Percentiles rank a stretch among this genome's conserved stretches.
Evolutionary conservation across 2,888 invertebrate species (phyloP).

Genomic region (Acronicta leporina): DNA sequence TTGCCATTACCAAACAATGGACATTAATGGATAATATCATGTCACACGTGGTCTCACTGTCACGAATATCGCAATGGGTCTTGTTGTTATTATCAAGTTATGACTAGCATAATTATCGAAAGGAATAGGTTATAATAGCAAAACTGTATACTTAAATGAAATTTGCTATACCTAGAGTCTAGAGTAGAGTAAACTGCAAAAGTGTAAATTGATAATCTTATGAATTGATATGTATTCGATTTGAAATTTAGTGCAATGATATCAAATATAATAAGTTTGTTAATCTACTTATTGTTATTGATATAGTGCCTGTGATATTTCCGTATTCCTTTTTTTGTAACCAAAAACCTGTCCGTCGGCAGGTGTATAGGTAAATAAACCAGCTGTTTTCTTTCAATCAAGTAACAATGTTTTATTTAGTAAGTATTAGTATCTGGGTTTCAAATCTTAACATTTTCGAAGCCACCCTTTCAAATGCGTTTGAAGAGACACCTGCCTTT

Average conservation of each 20-base stretch:
- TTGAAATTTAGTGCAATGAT: too few relatives aligned
- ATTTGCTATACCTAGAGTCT: too few relatives aligned
- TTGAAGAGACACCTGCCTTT: constrained; percentile 44
- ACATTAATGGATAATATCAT: constrained; percentile 66
- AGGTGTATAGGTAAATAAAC: constrained; percentile 38
- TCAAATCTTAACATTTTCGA: constrained; percentile 28
- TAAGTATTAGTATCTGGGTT: constrained; percentile 17
- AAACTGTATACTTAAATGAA: too few relatives aligned
- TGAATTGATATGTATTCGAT: too few relatives aligned
- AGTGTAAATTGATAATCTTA: too few relatives aligned
- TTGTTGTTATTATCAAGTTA: constrained; percentile 36
- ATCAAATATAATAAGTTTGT: too few relatives aligned
- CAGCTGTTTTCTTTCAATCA: constrained; percentile 16
- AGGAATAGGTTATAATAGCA: neutral
- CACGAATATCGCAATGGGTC: constrained; percentile 37
- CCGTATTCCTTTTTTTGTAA: constrained; percentile 17
- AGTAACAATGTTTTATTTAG: constrained; percentile 16
- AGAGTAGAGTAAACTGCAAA: neutral
- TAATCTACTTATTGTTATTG: too few relatives aligned
- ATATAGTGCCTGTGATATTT: constrained; percentile 1
- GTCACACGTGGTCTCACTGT: constrained; percentile 51
- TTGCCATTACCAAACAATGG: constrained; percentile 80
- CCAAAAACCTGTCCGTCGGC: constrained; percentile 35
- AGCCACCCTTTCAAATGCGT: constrained; percentile 15
- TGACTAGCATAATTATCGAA: constrained; percentile 34